Evolutionary conservation across 2,113 vertebrate species (phyloP), one percentile per base, ranked within the genome.

Genomic region (Myxocyprinus asiaticus): DNA sequence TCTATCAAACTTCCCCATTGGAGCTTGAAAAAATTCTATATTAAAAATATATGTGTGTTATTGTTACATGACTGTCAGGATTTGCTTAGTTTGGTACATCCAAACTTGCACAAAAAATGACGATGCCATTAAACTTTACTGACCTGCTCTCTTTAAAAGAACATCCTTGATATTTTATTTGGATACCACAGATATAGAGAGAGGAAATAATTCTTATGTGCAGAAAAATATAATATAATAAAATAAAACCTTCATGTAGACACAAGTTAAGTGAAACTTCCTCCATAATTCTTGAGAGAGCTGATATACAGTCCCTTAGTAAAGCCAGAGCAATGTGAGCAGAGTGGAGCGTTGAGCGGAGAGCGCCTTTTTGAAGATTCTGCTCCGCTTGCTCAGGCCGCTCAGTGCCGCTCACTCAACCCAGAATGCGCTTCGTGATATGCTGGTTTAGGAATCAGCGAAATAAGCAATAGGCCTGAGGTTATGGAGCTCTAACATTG

Each of bases 91-190:
- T 67, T 1, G 43, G 74, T 47, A 42, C 45, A 65, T 79, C n/a
- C 50, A 45, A 67, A 81, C 17, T 50, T 56, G 50, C 42, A 45
- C 6, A 45, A 62, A 45, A 15, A 42, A 33, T 14, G 17, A 33
- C 3, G 22, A 33, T 33, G 22, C 22, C 22, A 33, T 33, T 1
- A 33, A 33, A 62, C 48, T 0, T 7, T 6, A 15, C 42, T 45
- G 67, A 72, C 65, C 9, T 14, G 17, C 53, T 69, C 47, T 17
- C 63, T 73, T 77, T 17, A 66, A 67, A 61, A 43, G 33, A 71
- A 63, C 17, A 53, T 9, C 56, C 68, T 61, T 83, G 63, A 77
- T 68, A 48, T 77, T 77, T 77, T 56, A 73, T 83, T 80, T 50
- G 71, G 69, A 72, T 9, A 5, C 44, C 51, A 33, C 33, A 55